phyloP scores from a whole-genome alignment of 2,797 vertebrate species.

The Halcyon smyrnensis region DNA sequence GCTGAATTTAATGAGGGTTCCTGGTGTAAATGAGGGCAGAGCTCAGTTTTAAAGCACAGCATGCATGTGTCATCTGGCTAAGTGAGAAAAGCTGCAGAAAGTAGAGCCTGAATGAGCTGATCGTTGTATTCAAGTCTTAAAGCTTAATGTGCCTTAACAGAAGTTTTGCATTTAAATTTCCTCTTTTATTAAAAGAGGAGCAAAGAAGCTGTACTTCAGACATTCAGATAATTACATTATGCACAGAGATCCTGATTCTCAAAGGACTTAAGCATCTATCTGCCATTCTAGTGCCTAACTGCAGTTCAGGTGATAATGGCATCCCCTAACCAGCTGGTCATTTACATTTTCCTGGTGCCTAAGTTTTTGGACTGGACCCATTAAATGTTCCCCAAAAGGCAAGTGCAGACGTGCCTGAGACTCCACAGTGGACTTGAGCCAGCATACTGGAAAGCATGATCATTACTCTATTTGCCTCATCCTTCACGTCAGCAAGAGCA shows the following conservation, averaged over 20 bases:
- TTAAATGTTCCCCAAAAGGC: background rate
- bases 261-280: background rate
- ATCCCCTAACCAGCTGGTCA: background rate
- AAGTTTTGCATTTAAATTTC: constrained; percentile 61
- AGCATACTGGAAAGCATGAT: background rate
- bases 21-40: constrained; percentile 56
- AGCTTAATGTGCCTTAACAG: constrained; percentile 58
- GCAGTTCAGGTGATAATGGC: background rate
- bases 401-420: accelerated
- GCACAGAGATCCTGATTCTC: background rate
- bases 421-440: background rate
- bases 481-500: background rate
- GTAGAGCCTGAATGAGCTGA: background rate
- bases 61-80: constrained; percentile 34
- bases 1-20: constrained; percentile 52
- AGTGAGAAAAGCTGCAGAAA: constrained; percentile 38
- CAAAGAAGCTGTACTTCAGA: constrained; percentile 21
- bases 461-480: background rate
- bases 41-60: constrained; percentile 41
- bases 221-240: constrained; percentile 13
- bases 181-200: constrained; percentile 15
- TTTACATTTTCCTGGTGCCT: background rate
- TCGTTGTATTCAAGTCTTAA: constrained; percentile 32
- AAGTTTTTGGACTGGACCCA: background rate
- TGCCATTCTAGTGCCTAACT: background rate